These are phyloP conservation scores for Ametastegia equiseti DNA, from an alignment of 2,888 invertebrate species.

Conservation along the genomic window DNA sequence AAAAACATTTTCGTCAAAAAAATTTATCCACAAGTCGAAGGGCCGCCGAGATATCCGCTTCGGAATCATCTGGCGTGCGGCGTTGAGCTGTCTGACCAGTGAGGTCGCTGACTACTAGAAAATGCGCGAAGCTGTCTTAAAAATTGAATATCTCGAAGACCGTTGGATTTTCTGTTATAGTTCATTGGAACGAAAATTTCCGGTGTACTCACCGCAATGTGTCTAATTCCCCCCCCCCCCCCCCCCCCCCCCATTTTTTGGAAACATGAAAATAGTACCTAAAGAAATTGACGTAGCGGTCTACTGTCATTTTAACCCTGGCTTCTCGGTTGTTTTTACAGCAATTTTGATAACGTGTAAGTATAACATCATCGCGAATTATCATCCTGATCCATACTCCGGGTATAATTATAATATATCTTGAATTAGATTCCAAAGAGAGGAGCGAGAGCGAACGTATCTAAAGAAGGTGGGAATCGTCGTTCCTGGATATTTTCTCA, in stretches of 20 bases:
- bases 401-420: background rate
- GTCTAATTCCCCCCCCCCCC: no score
- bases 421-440: background rate
- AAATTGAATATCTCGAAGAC: background rate
- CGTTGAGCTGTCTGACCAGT: background rate
- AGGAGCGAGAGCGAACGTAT: background rate
- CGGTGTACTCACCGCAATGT: background rate
- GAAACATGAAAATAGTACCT: no score
- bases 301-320: background rate
- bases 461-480: background rate
- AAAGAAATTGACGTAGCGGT: no score
- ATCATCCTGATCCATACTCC: no score
- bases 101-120: conserved; percentile 10
- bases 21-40: background rate
- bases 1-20: background rate
- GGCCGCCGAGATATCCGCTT: background rate
- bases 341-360: background rate
- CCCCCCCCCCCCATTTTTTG: no score
- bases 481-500: background rate
- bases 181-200: background rate
- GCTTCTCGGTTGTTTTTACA: background rate
- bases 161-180: background rate
- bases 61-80: background rate
- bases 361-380: no score
- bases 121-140: background rate